phyloP scores from a whole-genome alignment of 2,797 vertebrate genomes.

The Darevskia nairensis region DNA sequence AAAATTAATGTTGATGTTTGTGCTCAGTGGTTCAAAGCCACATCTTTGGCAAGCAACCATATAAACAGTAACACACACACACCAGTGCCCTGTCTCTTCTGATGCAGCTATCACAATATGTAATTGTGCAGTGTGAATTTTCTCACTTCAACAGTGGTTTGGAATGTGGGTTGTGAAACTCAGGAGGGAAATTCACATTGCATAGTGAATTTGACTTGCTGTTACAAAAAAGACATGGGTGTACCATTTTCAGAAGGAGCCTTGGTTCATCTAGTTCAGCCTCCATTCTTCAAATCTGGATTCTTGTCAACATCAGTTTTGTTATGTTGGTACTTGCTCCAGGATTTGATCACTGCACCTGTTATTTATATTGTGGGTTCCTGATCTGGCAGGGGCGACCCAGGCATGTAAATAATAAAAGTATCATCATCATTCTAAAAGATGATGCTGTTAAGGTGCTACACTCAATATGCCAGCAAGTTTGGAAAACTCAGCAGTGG shows the following conservation, averaged over 20 bases:
- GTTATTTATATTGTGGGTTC: not conserved
- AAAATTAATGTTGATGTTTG: not conserved
- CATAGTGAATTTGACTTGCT: not conserved
- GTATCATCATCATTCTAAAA: rapidly evolving
- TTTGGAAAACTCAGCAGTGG: too few species aligned
- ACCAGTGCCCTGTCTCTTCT: not conserved
- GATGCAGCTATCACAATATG: not conserved
- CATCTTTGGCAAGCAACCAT: not conserved
- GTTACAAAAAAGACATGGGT: not conserved
- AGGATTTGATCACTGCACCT: not conserved
- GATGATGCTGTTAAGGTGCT: too few species aligned
- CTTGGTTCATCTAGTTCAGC: not conserved
- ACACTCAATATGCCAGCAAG: too few species aligned
- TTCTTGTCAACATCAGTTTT: not conserved
- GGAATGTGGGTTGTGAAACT: not conserved
- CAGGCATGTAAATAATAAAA: too few species aligned
- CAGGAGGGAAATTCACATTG: not conserved
- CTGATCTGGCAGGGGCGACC: not conserved
- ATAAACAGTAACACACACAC: not conserved
- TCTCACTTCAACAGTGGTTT: not conserved
- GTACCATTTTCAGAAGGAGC: not conserved
- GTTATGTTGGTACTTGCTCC: not conserved
- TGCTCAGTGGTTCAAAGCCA: not conserved
- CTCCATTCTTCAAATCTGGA: not conserved
- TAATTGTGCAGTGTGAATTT: not conserved